Evolutionary conservation across 2,113 vertebrate genomes (phyloP).

Genomic region (Propithecus coquereli): DNA sequence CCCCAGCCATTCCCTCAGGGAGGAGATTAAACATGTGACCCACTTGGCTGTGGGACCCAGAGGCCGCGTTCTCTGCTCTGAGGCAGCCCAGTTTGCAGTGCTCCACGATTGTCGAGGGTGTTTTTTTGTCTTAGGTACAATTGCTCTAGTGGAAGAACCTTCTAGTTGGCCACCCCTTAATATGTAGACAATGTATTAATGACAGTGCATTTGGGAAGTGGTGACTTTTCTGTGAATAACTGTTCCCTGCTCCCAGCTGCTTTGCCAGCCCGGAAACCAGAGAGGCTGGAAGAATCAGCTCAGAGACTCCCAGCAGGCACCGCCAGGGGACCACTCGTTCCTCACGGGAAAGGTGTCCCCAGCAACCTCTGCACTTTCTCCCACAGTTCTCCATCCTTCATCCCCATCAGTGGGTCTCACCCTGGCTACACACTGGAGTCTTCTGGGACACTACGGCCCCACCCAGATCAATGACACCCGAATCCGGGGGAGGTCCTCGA

Average conservation of each 20-base stretch:
- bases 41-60: background rate
- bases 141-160: background rate
- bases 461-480: background rate
- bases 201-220: background rate
- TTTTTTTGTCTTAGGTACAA: background rate
- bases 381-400: background rate
- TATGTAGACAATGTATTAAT: background rate
- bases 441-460: background rate
- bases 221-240: background rate
- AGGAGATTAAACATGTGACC: background rate
- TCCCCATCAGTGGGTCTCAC: background rate
- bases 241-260: background rate
- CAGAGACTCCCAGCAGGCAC: background rate
- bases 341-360: background rate
- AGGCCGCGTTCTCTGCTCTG: background rate
- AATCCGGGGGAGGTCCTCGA: background rate
- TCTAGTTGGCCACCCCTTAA: background rate
- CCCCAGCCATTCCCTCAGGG: background rate
- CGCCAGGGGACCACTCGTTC: background rate
- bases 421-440: background rate
- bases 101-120: too few species aligned
- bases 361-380: background rate
- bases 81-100: background rate
- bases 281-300: background rate
- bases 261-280: background rate